Evolutionary conservation across 2,113 vertebrate species (phyloP).

Genomic region (Amphilophus citrinellus): DNA sequence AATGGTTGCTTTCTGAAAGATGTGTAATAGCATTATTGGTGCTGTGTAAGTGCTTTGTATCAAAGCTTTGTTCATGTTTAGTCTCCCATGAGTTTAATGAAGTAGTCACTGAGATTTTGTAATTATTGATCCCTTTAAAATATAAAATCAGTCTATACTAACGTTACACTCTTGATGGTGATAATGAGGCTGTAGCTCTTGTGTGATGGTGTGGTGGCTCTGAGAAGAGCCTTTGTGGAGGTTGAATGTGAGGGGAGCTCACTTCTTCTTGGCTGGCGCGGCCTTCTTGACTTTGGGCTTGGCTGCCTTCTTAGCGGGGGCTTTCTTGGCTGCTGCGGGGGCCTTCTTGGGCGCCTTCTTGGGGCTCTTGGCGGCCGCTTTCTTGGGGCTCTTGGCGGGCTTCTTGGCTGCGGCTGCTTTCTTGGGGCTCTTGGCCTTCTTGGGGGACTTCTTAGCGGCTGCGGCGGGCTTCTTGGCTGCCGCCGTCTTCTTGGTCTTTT

Average conservation of each 20-base stretch:
- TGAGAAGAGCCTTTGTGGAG: slow-evolving; percentile 41
- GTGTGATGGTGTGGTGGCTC: slow-evolving; percentile 19
- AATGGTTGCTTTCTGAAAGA: too few species aligned
- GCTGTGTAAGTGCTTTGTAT: too few species aligned
- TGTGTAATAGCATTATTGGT: too few species aligned
- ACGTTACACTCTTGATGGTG: too few species aligned
- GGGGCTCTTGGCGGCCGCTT: not conserved
- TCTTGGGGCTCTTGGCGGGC: slow-evolving; percentile 19
- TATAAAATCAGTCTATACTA: too few species aligned
- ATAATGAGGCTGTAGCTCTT: too few species aligned
- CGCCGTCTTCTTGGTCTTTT: not conserved
- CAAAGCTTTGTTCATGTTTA: too few species aligned
- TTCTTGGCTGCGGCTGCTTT: not conserved
- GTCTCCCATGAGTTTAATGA: too few species aligned
- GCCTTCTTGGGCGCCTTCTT: slow-evolving; percentile 20
- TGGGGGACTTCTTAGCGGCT: not conserved
- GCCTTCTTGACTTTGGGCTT: slow-evolving; percentile 34
- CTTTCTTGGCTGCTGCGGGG: not conserved
- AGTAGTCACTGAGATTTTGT: too few species aligned
- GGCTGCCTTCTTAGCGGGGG: not conserved
- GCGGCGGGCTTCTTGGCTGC: not conserved
- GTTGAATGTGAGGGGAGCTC: not conserved
- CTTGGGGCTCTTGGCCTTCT: slow-evolving; percentile 16
- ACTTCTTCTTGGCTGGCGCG: slow-evolving; percentile 44
- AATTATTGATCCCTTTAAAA: too few species aligned